phyloP scores from a whole-genome alignment of 1,140 invertebrate genomes.

The Liolophura sinensis region DNA sequence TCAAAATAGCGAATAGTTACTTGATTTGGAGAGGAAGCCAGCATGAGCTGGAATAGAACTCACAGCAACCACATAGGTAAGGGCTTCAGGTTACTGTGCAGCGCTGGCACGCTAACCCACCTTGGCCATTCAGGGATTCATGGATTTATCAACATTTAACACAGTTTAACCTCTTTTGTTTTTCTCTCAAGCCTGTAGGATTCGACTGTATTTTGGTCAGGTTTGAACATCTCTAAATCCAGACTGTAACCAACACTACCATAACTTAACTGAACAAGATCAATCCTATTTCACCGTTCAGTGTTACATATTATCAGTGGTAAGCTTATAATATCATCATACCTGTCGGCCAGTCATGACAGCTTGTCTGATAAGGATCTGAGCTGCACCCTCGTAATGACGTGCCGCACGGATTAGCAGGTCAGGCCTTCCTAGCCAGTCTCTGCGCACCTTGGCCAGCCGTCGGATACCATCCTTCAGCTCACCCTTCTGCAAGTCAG shows the following conservation, averaged over 20 bases:
- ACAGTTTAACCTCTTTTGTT: too few relatives aligned
- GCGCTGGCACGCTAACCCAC: too few relatives aligned
- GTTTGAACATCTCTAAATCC: not conserved
- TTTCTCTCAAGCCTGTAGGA: too few relatives aligned
- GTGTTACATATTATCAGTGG: not conserved
- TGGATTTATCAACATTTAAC: too few relatives aligned
- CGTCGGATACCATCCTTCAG: conserved; percentile 50
- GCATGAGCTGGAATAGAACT: too few relatives aligned
- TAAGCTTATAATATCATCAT: not conserved
- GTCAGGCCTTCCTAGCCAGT: conserved; percentile 59
- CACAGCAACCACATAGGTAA: too few relatives aligned
- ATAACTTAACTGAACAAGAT: not conserved
- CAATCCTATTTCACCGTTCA: not conserved
- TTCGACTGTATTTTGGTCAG: too few relatives aligned
- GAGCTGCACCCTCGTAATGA: conserved; percentile 64
- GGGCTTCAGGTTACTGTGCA: too few relatives aligned
- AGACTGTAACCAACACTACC: not conserved
- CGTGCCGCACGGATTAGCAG: conserved; percentile 60
- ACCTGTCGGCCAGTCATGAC: conserved; percentile 57
- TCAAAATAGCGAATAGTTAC: too few relatives aligned
- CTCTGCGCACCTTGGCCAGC: conserved; percentile 49
- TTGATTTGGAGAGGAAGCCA: too few relatives aligned
- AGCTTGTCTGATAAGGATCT: conserved; percentile 61
- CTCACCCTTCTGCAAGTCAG: conserved; percentile 34
- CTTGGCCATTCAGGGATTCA: too few relatives aligned